Percentiles rank a stretch among this genome's conserved stretches.
These are phyloP conservation scores for Leuciscus idus DNA, from an alignment of 2,113 vertebrate genomes.

Conservation along the genomic window DNA sequence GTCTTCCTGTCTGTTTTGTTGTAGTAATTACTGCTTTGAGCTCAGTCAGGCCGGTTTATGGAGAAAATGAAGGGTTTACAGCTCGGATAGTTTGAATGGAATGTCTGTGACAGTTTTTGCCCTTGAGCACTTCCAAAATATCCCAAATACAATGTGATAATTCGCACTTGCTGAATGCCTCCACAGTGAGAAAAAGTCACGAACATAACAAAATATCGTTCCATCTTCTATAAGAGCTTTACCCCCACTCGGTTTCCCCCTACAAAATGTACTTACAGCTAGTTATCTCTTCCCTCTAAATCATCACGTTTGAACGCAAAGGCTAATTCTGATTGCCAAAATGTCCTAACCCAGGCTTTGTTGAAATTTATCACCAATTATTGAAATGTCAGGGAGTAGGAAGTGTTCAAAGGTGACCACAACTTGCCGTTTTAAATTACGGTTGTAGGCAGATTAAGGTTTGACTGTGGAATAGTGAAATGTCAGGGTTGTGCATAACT, in stretches of 20 bases:
- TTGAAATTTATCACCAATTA: neutral
- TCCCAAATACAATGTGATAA: slow-evolving; percentile 39
- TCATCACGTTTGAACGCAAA: neutral
- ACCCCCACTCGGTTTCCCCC: neutral
- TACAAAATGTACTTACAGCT: neutral
- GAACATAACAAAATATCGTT: neutral
- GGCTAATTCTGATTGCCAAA: slow-evolving; percentile 7
- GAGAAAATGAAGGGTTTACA: slow-evolving; percentile 26
- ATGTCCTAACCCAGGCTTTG: neutral
- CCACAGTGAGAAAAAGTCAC: neutral
- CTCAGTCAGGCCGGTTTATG: slow-evolving; percentile 25
- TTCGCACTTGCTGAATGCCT: slow-evolving; percentile 36
- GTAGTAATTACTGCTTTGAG: slow-evolving; percentile 38
- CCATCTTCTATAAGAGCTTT: slow-evolving; percentile 1
- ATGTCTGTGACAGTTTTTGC: slow-evolving; percentile 42
- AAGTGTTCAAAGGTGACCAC: slow-evolving; percentile 29
- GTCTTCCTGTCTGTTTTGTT: neutral
- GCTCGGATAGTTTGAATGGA: slow-evolving; percentile 40
- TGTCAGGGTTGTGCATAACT: slow-evolving; percentile 47
- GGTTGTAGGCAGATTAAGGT: slow-evolving; percentile 24
- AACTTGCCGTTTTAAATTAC: slow-evolving; percentile 24
- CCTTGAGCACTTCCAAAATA: slow-evolving; percentile 48
- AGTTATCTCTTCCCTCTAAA: neutral
- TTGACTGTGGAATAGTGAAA: slow-evolving; percentile 29
- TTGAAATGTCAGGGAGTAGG: slow-evolving; percentile 31